Evolutionary conservation across 2,888 invertebrate genomes (phyloP), one percentile per base, ranked within the genome.

Genomic region (Sarcophaga variegata): DNA sequence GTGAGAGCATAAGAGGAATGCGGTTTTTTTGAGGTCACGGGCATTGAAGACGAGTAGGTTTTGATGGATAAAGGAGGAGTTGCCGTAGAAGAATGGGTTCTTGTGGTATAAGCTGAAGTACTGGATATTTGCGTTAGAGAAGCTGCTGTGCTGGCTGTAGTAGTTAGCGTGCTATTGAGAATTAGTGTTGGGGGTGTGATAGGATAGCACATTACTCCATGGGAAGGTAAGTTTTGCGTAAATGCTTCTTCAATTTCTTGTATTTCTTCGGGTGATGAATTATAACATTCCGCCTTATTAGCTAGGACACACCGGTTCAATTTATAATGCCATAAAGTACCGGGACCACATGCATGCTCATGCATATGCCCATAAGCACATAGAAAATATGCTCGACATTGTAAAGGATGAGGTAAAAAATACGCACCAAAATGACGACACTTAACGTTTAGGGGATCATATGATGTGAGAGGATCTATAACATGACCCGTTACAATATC

Each of bases 341-440:
- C 91, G 0, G 76, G 85, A 0, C 92, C 93, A 76, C 93, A 93
- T 12, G 90, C 90, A 83, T 92, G 93, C 8, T 91, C 86, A 82
- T 92, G 91, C 79, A 93, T 86, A 60, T 92, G 91, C 0, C 91
- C 91, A 69, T 92, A 93, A 27, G 92, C 92, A 77, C 93, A 93
- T 20, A 93, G 89, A 63, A 90, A 92, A 86, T 93, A 93, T 54
- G 89, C 77, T 60, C 90, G 90, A 70, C 93, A 93, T 17, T 89
- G 89, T 3, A 54, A 88, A 3, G 93, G 93, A 90, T 93, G 92
- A 5, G 93, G 93, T 71, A 93, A 70, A 83, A 93, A 93, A 83
- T 93, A 93, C 17, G 92, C 90, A 0, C 93, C 93, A 77, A 90
- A 91, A 77, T 93, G 92, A 4, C 91, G 88, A 63, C 93, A 93